phyloP scores from a whole-genome alignment of 1,140 invertebrate species.

The fruit fly (Drosophila melanogaster) region Release_6_plus_ISO1_MT NT_033777.3:23102501-23103000 shows the following conservation, averaged over 20 bases:
- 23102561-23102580: slow-evolving; percentile 11
- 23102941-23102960: slow-evolving; percentile 75
- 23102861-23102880: slow-evolving; percentile 69
- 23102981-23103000: slow-evolving; percentile 32
- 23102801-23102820: slow-evolving; percentile 58
- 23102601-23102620: slow-evolving; percentile 79
- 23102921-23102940: slow-evolving; percentile 13
- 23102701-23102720: slow-evolving; percentile 65
- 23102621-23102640: slow-evolving; percentile 77
- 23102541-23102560: slow-evolving; percentile 72
- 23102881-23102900: slow-evolving; percentile 81
- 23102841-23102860: slow-evolving; percentile 74
- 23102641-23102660: slow-evolving; percentile 66
- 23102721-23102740: slow-evolving; percentile 47
- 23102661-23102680: slow-evolving; percentile 61
- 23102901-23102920: slow-evolving; percentile 51
- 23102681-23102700: slow-evolving; percentile 74
- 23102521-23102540: slow-evolving; percentile 45
- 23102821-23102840: slow-evolving; percentile 65
- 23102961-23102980: slow-evolving; percentile 79
- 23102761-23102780: background rate
- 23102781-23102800: slow-evolving; percentile 49
- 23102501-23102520: slow-evolving; percentile 1
- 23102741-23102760: background rate
- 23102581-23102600: slow-evolving; percentile 34